Base-by-base conservation (phyloP, 2,113 vertebrate species). In the Percina caprodes region DNA sequence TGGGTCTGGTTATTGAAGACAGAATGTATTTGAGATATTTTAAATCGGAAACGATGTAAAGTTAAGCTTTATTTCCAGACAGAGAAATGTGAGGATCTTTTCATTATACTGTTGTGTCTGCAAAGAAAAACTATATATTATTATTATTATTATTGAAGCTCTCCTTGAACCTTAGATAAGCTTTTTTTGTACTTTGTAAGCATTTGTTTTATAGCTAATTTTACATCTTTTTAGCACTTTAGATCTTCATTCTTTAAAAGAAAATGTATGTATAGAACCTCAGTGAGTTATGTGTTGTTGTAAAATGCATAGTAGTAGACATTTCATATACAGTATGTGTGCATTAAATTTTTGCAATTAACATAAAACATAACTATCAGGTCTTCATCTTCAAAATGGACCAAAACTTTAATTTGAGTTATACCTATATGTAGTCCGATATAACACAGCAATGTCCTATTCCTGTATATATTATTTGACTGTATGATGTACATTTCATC, bases 151-250 rank as follows among this genome's bases (percentile, higher is more conserved):
- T 71, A 65, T 45, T 30, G 62, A 86, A 5, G 23, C 14, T 58
- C 42, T 70, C 33, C 16, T 60, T 68, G 7, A 61, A 85, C 71
- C 84, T 74, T 86, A 79, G 78, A 91, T 92, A 92, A 93, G 88
- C 85, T 89, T 85, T 83, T 78, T 82, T 77, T 74, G 6, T 79
- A 55, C 23, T 58, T n/a, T 54, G 30, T 59, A 48, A 12, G 23
- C n/a, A 23, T 74, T 80, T 54, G 16, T 82, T 74, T 77, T 52
- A 11, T 80, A 60, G 63, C 33, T 71, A 12, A n/a, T 73, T 82
- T 79, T 16, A 11, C 24, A 15, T 54, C 24, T 70, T 85, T 45
- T 79, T 91, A 92, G 93, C 91, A 94, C 93, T 93, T 94, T 92
- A 91, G 84, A 63, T 69, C 54, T 11, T 60, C 6, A 4, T 13